phyloP scores from a whole-genome alignment of 2,888 invertebrate genomes.

The Dioctria linearis region DNA sequence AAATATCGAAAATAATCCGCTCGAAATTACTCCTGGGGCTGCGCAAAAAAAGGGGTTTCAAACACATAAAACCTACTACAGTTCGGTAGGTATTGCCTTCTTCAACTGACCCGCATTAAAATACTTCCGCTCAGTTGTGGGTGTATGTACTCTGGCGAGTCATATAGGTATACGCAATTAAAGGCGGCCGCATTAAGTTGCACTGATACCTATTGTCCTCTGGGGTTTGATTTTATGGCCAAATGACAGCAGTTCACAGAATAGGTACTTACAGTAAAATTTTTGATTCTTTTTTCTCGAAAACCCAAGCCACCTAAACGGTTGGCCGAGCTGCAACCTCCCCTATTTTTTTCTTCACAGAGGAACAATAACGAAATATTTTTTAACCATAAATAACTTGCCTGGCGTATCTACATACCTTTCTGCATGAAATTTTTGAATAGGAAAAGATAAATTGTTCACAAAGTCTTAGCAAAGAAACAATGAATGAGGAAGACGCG shows the following conservation, averaged over 20 bases:
- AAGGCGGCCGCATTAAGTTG: slow-evolving; percentile 10
- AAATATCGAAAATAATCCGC: slow-evolving; percentile 44
- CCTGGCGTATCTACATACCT: slow-evolving; percentile 45
- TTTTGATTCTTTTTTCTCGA: neutral
- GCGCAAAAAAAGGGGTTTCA: neutral
- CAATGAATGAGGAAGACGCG: neutral
- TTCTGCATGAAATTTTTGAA: slow-evolving; percentile 55
- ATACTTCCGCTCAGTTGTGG: neutral
- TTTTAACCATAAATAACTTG: slow-evolving; percentile 48
- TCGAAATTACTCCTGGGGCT: neutral
- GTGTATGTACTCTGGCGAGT: neutral
- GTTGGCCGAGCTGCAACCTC: no score
- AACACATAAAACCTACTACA: neutral
- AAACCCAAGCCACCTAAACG: neutral
- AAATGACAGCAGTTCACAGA: neutral
- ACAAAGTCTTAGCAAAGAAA: slow-evolving; percentile 46
- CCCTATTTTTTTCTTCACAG: neutral
- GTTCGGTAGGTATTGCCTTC: neutral
- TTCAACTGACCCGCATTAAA: no score
- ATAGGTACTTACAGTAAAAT: no score
- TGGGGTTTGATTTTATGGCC: neutral
- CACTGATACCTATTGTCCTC: slow-evolving; percentile 13
- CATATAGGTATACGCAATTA: neutral
- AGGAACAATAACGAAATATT: slow-evolving; percentile 44
- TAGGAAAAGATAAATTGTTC: slow-evolving; percentile 57